Percentiles rank a stretch among this genome's conserved stretches.
Conservation (phyloP, 2,888 invertebrate species). For the Clusia tigrina region DNA sequence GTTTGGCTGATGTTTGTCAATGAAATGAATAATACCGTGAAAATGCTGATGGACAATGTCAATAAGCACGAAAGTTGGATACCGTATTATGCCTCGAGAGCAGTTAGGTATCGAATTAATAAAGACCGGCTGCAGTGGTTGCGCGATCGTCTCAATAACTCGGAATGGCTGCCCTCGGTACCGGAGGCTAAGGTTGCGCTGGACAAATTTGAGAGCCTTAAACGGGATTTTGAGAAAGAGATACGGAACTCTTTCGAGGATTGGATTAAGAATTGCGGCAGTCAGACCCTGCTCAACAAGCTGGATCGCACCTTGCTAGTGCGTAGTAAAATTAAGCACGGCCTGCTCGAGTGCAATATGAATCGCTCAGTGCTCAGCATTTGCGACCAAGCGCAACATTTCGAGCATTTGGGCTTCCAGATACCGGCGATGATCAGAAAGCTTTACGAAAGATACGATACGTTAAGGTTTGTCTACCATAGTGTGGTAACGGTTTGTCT, state of each 20-base stretch:
- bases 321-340: conserved; percentile 71
- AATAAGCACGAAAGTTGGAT: conserved; percentile 72
- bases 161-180: conserved; percentile 81
- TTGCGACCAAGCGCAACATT: conserved; percentile 77
- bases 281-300: conserved; percentile 67
- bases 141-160: conserved; percentile 73
- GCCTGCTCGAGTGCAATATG: conserved; percentile 81
- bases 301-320: conserved; percentile 78
- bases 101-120: conserved; percentile 73
- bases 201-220: conserved; percentile 68
- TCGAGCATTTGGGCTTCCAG: conserved; percentile 75
- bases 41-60: conserved; percentile 71
- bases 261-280: conserved; percentile 70
- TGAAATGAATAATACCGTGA: conserved; percentile 78
- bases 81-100: conserved; percentile 78
- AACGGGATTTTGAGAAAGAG: conserved; percentile 57
- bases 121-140: conserved; percentile 71
- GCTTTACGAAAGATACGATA: conserved; percentile 71
- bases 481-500: conserved; percentile 76
- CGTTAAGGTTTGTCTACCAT: conserved; percentile 72
- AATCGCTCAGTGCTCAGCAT: conserved; percentile 73
- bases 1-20: conserved; percentile 79
- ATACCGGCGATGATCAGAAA: conserved; percentile 74
- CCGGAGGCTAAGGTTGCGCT: conserved; percentile 69
- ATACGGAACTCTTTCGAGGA: conserved; percentile 67